Evolutionary conservation across 2,797 vertebrate genomes (phyloP).

Genomic region (Neoniphon sammara): DNA sequence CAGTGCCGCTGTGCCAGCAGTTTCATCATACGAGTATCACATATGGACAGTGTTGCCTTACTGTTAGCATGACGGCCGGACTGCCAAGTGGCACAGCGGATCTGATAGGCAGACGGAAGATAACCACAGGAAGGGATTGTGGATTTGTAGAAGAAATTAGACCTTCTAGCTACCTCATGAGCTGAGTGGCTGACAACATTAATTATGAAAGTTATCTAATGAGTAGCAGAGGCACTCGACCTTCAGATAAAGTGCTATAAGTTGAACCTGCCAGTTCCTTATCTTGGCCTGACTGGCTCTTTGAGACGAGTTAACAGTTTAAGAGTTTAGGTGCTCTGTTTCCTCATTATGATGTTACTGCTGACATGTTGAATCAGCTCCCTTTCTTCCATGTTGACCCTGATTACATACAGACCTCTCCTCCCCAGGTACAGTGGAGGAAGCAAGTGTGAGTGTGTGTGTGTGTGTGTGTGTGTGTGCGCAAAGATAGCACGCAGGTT

Average conservation of each 20-base stretch:
- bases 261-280: constrained; percentile 40
- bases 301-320: constrained; percentile 45
- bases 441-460: constrained; percentile 1
- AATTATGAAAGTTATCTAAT: constrained; percentile 46
- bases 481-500: too few relatives aligned
- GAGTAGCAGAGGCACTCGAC: constrained; percentile 33
- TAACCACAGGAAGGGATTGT: constrained; percentile 56
- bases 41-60: constrained; percentile 79
- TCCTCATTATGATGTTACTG: constrained; percentile 35
- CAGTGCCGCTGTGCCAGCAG: constrained; percentile 68
- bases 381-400: constrained; percentile 50
- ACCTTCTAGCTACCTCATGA: constrained; percentile 60
- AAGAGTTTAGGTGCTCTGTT: constrained; percentile 36
- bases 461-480: constrained; percentile 4
- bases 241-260: constrained; percentile 37
- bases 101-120: constrained; percentile 60
- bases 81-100: constrained; percentile 53
- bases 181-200: constrained; percentile 55
- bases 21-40: constrained; percentile 80
- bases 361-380: constrained; percentile 58
- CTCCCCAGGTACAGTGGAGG: constrained; percentile 10
- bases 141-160: constrained; percentile 47
- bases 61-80: constrained; percentile 62
- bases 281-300: constrained; percentile 49
- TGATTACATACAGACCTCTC: constrained; percentile 53